These are phyloP conservation scores for Schizopygopsis malacanthus DNA, from an alignment of 2,797 vertebrate genomes.

Conservation along the genomic window DNA sequence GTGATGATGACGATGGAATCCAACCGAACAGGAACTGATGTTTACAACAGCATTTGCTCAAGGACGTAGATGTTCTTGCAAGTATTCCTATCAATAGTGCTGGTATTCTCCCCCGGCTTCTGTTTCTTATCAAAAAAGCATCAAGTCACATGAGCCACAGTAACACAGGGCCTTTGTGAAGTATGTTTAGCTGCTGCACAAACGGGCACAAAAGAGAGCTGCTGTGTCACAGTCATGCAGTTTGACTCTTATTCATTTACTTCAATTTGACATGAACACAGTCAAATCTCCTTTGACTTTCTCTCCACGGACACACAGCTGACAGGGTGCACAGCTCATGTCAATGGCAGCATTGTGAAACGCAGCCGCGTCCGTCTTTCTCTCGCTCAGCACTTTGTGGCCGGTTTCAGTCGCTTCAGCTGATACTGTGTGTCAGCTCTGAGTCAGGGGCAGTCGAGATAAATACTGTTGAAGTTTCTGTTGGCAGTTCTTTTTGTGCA, in stretches of 20 bases:
- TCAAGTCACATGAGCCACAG: constrained; percentile 29
- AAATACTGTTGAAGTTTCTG: constrained; percentile 40
- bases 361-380: constrained; percentile 1
- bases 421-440: constrained; percentile 21
- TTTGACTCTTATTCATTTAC: constrained; percentile 4
- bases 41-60: not conserved
- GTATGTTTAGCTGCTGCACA: not conserved
- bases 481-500: constrained; percentile 35
- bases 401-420: not conserved
- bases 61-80: constrained; percentile 27
- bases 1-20: constrained; percentile 39
- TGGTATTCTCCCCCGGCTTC: not conserved
- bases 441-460: constrained; percentile 23
- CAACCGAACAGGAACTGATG: constrained; percentile 41
- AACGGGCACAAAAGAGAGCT: constrained; percentile 33
- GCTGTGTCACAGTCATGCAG: not conserved
- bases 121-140: not conserved
- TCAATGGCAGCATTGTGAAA: constrained; percentile 25
- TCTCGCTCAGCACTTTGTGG: constrained; percentile 20
- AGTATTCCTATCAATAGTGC: constrained; percentile 21
- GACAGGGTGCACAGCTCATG: constrained; percentile 19
- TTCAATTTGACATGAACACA: not conserved
- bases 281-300: constrained; percentile 4
- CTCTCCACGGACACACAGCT: not conserved
- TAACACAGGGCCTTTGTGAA: constrained; percentile 35